Evolutionary conservation across 2,113 vertebrate genomes (phyloP).

Genomic region (Upupa epops): DNA sequence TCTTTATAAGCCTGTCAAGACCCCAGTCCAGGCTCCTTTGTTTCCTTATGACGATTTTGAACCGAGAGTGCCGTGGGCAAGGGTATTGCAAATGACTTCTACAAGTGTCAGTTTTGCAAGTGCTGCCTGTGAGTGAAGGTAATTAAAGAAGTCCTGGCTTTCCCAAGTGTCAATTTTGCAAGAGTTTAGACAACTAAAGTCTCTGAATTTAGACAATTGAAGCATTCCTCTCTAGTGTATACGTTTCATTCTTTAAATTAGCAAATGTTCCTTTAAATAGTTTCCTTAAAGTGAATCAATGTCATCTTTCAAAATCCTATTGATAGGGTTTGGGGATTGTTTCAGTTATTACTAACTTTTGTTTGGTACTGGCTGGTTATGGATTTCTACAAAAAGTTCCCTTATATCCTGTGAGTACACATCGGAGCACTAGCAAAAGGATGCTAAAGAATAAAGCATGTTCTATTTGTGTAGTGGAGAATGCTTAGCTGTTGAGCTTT

Average conservation of each 20-base stretch:
- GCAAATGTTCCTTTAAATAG: background rate
- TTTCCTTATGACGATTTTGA: background rate
- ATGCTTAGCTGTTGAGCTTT: background rate
- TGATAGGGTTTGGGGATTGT: background rate
- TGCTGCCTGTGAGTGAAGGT: background rate
- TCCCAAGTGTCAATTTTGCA: background rate
- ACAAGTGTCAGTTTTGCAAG: background rate
- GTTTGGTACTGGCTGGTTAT: background rate
- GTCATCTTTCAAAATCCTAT: background rate
- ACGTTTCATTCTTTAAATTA: background rate
- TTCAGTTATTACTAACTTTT: background rate
- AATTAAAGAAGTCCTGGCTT: background rate
- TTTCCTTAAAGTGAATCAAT: background rate
- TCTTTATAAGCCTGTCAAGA: background rate
- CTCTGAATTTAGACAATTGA: background rate
- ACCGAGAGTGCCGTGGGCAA: background rate
- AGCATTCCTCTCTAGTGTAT: background rate
- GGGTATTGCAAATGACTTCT: background rate
- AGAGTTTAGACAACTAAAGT: no score
- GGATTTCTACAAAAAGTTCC: background rate
- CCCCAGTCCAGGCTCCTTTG: background rate
- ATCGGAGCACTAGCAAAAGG: background rate
- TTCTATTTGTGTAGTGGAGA: fast-evolving
- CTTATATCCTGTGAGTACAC: background rate
- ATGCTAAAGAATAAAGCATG: background rate